phyloP scores from a whole-genome alignment of 2,797 vertebrate genomes.

The Sebastes diploproa region DNA sequence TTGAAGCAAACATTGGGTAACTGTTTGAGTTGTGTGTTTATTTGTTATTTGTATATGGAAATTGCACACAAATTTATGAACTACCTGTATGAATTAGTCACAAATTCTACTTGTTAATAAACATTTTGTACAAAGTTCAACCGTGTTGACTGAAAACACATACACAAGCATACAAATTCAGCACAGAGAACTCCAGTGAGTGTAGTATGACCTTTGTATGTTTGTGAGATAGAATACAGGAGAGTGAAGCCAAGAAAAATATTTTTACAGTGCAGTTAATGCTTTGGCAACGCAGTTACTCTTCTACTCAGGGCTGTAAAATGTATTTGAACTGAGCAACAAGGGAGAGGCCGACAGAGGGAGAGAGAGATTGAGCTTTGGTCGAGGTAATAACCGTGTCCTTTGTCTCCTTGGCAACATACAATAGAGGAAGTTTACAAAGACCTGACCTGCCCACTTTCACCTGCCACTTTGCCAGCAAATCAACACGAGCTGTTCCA shows the following conservation, averaged over 20 bases:
- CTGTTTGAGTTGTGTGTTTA: slow-evolving; percentile 7
- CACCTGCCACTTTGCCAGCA: slow-evolving; percentile 55
- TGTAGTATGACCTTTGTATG: not conserved
- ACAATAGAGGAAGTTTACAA: slow-evolving; percentile 73
- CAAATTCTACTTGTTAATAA: slow-evolving; percentile 38
- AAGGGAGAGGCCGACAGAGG: not conserved
- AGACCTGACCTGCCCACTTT: slow-evolving; percentile 69
- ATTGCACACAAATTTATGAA: slow-evolving; percentile 3
- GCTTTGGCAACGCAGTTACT: not conserved
- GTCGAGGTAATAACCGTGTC: slow-evolving; percentile 38
- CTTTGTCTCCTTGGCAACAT: slow-evolving; percentile 64
- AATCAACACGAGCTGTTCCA: slow-evolving; percentile 22
- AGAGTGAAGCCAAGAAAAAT: not conserved
- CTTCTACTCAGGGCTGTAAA: not conserved
- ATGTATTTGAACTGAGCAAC: not conserved
- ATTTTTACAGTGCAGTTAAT: not conserved
- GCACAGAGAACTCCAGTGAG: not conserved
- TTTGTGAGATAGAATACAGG: not conserved
- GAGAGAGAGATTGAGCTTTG: slow-evolving; percentile 34
- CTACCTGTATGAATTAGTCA: not conserved
- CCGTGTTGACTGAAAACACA: slow-evolving; percentile 11
- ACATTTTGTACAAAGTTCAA: slow-evolving; percentile 42
- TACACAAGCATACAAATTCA: not conserved
- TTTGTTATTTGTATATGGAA: not conserved
- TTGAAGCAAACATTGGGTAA: not conserved